phyloP scores from a whole-genome alignment of 2,113 vertebrate species.

The Pithys albifrons region DNA sequence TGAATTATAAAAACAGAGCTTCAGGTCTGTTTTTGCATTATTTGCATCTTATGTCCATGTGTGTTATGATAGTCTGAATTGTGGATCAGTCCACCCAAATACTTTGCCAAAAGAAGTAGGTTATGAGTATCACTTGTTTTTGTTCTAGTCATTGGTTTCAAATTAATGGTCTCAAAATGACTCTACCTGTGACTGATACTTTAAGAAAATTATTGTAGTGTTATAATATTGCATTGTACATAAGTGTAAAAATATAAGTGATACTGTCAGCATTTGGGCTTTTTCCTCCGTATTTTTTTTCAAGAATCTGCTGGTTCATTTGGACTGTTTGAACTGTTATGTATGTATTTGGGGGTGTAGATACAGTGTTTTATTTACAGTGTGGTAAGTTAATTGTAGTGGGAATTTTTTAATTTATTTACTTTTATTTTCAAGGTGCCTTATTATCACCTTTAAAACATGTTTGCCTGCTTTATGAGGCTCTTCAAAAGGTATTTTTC shows the following conservation, averaged over 20 bases:
- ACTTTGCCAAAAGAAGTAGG: neutral
- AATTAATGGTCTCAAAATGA: neutral
- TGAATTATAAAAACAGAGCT: neutral
- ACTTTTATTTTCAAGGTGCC: neutral
- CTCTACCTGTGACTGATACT: neutral
- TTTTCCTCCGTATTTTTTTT: neutral
- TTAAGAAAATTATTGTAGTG: neutral
- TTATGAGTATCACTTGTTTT: neutral
- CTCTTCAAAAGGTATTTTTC: neutral
- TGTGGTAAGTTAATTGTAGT: neutral
- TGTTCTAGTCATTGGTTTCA: neutral
- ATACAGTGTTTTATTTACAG: neutral
- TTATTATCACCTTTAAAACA: neutral
- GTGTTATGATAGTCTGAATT: neutral
- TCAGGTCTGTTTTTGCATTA: neutral
- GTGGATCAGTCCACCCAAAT: neutral
- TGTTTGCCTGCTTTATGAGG: neutral
- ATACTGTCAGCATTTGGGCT: neutral
- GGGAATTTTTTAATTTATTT: neutral
- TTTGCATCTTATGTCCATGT: fast-evolving
- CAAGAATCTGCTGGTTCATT: neutral
- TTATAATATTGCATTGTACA: neutral
- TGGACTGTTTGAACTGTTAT: neutral
- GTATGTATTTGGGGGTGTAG: neutral
- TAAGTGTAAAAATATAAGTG: neutral